Conservation (phyloP, 2,888 invertebrate genomes). For the Lysandra coridon region DNA sequence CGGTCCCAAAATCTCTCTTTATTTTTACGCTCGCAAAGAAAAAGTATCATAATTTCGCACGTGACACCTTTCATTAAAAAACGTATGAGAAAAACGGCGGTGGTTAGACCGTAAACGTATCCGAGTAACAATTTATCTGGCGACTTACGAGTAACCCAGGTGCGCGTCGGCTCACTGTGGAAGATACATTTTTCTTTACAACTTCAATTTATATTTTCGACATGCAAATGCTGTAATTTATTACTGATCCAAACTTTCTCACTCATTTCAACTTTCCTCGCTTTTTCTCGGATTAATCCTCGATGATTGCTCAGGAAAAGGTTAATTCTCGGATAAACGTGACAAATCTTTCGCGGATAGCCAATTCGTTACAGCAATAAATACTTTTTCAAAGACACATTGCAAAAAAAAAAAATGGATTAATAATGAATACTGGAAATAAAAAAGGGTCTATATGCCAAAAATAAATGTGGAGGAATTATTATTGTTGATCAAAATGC, state of each 20-base stretch:
- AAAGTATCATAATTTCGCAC: background rate
- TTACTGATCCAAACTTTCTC: constrained; percentile 49
- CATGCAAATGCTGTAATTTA: constrained; percentile 59
- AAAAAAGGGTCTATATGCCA: no score
- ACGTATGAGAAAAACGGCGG: constrained; percentile 12
- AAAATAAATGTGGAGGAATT: no score
- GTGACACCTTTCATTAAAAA: constrained; percentile 14
- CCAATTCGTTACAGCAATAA: background rate
- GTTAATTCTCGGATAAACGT: background rate
- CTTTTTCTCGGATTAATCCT: background rate
- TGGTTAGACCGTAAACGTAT: constrained; percentile 29
- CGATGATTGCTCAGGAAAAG: background rate
- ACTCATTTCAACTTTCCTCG: constrained; percentile 41
- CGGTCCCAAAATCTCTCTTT: background rate
- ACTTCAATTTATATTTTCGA: constrained; percentile 62
- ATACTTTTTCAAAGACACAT: background rate
- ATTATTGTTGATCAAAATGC: no score
- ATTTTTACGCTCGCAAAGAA: constrained; percentile 1
- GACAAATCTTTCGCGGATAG: background rate
- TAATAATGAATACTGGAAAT: no score
- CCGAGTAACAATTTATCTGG: constrained; percentile 39
- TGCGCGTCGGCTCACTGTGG: constrained; percentile 61
- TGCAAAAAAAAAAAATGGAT: background rate
- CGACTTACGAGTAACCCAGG: constrained; percentile 61
- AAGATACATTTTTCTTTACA: constrained; percentile 67